These are phyloP conservation scores for Lucilia cuprina DNA, from an alignment of 1,140 invertebrate species.

Conservation along the genomic window DNA sequence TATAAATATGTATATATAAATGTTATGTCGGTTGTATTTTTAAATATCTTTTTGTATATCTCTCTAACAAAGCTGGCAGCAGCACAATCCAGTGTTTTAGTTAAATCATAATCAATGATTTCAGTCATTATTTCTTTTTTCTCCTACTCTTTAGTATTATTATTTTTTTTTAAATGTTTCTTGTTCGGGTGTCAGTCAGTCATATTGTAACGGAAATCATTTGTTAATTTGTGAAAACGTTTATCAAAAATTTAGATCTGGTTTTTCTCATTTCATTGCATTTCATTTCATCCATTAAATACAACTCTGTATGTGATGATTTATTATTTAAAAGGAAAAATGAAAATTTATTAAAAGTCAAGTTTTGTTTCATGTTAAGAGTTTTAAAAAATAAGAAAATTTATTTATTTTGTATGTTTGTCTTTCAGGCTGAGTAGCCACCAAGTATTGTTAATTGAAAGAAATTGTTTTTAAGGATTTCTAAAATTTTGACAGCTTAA, in stretches of 20 bases:
- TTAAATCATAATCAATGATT: slow-evolving; percentile 34
- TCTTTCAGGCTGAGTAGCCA: background rate
- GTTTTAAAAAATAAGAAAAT: no score
- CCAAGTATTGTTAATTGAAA: background rate
- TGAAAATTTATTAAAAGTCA: no score
- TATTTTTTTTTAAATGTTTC: background rate
- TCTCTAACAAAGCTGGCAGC: no score
- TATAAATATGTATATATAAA: background rate
- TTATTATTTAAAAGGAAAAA: slow-evolving; percentile 13
- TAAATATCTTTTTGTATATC: no score
- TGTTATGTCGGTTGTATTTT: background rate
- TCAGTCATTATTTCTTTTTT: slow-evolving; percentile 12
- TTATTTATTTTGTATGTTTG: background rate
- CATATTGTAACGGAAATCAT: slow-evolving; percentile 30
- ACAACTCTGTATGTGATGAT: background rate
- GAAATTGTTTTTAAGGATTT: background rate
- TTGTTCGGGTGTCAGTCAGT: slow-evolving; percentile 1
- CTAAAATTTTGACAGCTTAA: background rate
- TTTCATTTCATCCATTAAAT: background rate
- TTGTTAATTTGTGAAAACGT: slow-evolving; percentile 35
- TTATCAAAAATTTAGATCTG: slow-evolving; percentile 26
- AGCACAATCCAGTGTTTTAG: no score
- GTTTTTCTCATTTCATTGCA: slow-evolving; percentile 13
- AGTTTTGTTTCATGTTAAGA: no score
- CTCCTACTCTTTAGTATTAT: background rate